Percentiles rank a stretch among this genome's conserved stretches.
Conservation (phyloP, 1,140 invertebrate species). For the Triops cancriformis region DNA sequence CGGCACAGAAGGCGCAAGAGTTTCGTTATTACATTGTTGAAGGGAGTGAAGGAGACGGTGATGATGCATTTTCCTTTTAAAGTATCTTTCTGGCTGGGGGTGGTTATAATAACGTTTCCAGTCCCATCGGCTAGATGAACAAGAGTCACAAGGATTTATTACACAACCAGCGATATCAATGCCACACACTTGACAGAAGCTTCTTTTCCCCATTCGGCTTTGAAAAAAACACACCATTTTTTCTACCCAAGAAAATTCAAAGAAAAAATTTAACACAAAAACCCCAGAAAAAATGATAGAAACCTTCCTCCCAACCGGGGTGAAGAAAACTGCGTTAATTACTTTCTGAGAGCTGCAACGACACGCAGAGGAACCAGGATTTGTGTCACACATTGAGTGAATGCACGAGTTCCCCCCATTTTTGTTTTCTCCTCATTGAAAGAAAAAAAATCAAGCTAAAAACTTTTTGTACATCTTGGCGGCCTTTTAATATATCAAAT, state of each 20-base stretch:
- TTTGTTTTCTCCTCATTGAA: background rate
- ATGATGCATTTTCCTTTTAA: background rate
- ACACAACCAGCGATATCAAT: slow-evolving; percentile 13
- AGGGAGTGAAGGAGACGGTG: background rate
- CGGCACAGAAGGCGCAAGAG: background rate
- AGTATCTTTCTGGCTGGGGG: background rate
- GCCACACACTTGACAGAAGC: slow-evolving; percentile 12
- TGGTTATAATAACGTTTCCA: background rate
- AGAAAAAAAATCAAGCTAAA: background rate
- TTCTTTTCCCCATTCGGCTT: background rate
- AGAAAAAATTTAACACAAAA: background rate
- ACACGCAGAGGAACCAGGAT: background rate
- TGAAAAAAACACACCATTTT: background rate
- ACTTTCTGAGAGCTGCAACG: background rate
- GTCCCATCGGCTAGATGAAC: background rate
- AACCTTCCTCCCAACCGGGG: background rate
- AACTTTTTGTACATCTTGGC: background rate
- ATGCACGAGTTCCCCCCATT: background rate
- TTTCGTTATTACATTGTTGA: background rate
- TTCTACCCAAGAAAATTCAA: background rate
- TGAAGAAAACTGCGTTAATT: background rate
- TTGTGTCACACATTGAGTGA: background rate
- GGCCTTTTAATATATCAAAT: slow-evolving; percentile 6
- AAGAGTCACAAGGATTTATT: slow-evolving; percentile 8
- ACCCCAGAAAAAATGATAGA: background rate